Evolutionary conservation across 1,140 invertebrate species (phyloP).

Genomic region (Drosophila erecta): DNA sequence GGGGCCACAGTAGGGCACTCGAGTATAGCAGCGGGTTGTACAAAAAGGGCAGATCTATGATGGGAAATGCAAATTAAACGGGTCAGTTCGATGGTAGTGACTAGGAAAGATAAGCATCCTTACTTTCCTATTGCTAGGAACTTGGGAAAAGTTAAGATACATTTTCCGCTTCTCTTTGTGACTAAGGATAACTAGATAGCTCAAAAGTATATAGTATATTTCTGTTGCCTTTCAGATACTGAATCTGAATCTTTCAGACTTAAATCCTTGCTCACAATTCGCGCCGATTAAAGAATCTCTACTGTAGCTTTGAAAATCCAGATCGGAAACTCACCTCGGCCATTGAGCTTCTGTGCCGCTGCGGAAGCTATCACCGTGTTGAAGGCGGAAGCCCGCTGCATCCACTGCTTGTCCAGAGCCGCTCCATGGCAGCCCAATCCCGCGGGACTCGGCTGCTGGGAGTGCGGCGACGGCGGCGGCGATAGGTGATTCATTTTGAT

Average conservation of each 20-base stretch:
- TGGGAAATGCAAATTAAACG: neutral
- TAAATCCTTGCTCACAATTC: too few relatives aligned
- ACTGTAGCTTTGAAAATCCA: neutral
- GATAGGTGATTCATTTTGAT: slow-evolving; percentile 82
- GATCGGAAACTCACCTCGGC: slow-evolving; percentile 61
- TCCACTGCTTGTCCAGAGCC: slow-evolving; percentile 77
- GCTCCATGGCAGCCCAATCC: slow-evolving; percentile 54
- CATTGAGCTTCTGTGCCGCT: slow-evolving; percentile 80
- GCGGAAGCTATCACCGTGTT: slow-evolving; percentile 80
- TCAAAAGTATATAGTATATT: too few relatives aligned
- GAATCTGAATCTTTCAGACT: too few relatives aligned
- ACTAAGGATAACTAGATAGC: too few relatives aligned
- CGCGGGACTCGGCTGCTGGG: slow-evolving; percentile 74
- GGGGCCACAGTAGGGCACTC: slow-evolving; percentile 80
- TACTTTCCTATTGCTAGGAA: too few relatives aligned
- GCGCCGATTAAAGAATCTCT: neutral
- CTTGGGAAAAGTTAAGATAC: too few relatives aligned
- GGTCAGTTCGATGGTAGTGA: neutral
- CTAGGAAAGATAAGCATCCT: neutral
- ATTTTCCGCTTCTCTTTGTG: too few relatives aligned
- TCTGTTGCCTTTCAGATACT: neutral
- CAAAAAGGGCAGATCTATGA: slow-evolving; percentile 71
- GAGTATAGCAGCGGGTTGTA: slow-evolving; percentile 84
- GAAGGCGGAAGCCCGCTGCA: slow-evolving; percentile 81
- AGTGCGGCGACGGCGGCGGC: slow-evolving; percentile 82